Conservation (phyloP, 2,113 vertebrate genomes). For the Chauna torquata region DNA sequence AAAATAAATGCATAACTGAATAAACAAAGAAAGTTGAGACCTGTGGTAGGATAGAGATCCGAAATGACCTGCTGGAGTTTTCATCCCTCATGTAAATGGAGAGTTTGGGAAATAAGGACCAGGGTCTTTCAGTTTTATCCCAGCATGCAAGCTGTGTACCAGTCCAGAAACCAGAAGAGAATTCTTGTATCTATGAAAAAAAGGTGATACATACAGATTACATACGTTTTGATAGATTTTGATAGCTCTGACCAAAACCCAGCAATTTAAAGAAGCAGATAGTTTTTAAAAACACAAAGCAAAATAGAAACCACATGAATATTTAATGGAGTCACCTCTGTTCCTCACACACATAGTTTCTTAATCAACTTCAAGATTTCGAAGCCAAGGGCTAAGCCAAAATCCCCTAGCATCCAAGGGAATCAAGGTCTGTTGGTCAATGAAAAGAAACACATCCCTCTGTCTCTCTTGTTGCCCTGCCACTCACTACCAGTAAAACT, state of each 20-base stretch:
- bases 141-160: constrained; percentile 94
- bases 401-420: background rate
- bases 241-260: background rate
- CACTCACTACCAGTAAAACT: background rate
- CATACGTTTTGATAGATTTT: background rate
- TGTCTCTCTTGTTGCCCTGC: background rate
- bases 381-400: background rate
- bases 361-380: background rate
- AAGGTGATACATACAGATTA: background rate
- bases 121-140: constrained; percentile 87
- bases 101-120: constrained; percentile 92
- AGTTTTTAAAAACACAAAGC: background rate
- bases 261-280: background rate
- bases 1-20: background rate
- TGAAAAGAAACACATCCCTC: background rate
- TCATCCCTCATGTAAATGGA: constrained; percentile 93
- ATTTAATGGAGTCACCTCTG: background rate
- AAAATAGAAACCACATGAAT: background rate
- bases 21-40: constrained; percentile 67
- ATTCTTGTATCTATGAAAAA: constrained; percentile 84
- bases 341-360: background rate
- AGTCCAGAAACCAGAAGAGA: constrained; percentile 92
- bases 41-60: constrained; percentile 93
- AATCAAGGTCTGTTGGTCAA: background rate
- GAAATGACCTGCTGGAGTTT: constrained; percentile 91